Conservation (phyloP, 2,113 vertebrate species). For the Cryptotis parvus region DNA sequence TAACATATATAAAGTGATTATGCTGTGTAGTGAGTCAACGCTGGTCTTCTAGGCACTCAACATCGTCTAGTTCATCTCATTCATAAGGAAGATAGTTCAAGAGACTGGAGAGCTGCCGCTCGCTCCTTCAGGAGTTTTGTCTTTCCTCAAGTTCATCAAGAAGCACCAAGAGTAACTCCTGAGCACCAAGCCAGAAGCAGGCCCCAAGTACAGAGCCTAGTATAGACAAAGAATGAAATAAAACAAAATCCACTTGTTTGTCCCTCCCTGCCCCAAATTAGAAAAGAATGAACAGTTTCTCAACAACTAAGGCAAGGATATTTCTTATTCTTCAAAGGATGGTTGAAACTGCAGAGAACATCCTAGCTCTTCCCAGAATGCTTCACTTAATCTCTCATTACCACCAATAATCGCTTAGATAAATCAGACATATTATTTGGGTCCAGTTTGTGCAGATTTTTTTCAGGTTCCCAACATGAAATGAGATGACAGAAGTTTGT, state of each 20-base stretch:
- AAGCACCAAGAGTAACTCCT: no score
- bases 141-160: no score
- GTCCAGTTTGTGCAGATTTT: background rate
- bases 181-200: no score
- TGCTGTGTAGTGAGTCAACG: background rate
- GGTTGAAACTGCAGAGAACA: background rate
- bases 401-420: background rate
- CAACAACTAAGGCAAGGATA: background rate
- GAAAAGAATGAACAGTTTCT: constrained; percentile 3
- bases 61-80: background rate
- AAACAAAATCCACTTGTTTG: background rate
- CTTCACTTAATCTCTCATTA: background rate
- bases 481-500: constrained; percentile 36
- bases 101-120: no score
- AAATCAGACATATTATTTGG: background rate
- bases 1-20: background rate
- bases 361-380: background rate
- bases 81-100: no score
- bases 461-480: background rate
- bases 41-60: background rate
- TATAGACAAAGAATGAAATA: background rate
- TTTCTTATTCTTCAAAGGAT: background rate
- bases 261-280: constrained; percentile 17
- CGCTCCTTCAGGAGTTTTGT: no score
- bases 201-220: no score